phyloP scores from a whole-genome alignment of 2,888 invertebrate genomes.

The Hypena proboscidalis region DNA sequence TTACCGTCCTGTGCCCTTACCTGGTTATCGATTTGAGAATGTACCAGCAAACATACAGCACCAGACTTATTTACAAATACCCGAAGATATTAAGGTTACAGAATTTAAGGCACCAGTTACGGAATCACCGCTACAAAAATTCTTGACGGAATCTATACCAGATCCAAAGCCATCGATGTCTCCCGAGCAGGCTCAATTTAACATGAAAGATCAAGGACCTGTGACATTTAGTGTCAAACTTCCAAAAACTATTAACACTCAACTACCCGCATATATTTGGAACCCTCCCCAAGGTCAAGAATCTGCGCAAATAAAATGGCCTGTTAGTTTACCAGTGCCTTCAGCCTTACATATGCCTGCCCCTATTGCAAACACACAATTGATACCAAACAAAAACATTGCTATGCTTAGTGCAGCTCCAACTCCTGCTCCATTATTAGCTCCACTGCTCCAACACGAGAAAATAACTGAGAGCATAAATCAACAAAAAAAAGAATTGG shows the following conservation, averaged over 20 bases:
- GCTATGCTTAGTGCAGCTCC: background rate
- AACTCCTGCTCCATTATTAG: constrained; percentile 24
- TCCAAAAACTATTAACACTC: no score
- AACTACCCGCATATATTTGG: no score
- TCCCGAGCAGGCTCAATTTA: background rate
- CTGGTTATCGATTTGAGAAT: constrained; percentile 13
- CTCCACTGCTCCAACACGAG: constrained; percentile 39
- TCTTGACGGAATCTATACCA: background rate
- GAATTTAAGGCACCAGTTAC: background rate
- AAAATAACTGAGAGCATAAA: constrained; percentile 36
- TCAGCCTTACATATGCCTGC: background rate
- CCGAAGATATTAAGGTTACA: background rate
- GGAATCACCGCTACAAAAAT: background rate
- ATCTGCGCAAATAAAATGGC: background rate
- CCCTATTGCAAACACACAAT: background rate
- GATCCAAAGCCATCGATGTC: background rate
- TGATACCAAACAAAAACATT: constrained; percentile 19
- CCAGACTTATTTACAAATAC: background rate
- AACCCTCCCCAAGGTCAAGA: background rate
- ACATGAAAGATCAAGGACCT: constrained; percentile 1
- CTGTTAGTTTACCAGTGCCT: background rate
- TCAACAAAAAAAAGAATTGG: constrained; percentile 39
- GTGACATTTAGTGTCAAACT: constrained; percentile 6
- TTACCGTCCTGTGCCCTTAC: constrained; percentile 16
- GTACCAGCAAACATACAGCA: constrained; percentile 2